Percentiles rank a stretch among this genome's conserved stretches.
Conservation (phyloP, 2,888 invertebrate genomes). For the Morpho achilles region DNA sequence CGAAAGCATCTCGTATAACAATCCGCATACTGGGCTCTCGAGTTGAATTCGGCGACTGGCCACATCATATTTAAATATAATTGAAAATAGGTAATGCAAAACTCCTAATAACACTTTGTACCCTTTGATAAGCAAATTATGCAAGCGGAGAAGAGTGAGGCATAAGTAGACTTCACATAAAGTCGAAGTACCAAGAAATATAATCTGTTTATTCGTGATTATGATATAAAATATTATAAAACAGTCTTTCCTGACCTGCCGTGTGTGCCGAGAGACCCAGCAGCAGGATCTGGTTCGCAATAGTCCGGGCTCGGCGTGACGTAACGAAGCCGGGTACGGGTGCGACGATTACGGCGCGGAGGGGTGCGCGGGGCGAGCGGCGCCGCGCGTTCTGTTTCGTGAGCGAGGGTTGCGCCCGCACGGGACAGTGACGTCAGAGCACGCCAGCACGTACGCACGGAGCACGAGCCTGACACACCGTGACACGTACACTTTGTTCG, state of each 20-base stretch:
- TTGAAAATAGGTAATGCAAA: no score
- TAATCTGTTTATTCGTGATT: no score
- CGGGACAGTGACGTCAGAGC: conserved; percentile 82
- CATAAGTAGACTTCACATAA: not conserved
- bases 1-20: no score
- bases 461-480: conserved; percentile 91
- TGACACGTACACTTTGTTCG: conserved; percentile 88
- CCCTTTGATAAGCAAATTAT: no score
- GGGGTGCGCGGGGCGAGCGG: conserved; percentile 58
- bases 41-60: no score
- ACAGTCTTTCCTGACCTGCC: conserved; percentile 80
- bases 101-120: no score
- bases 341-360: conserved; percentile 54
- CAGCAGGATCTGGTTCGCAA: conserved; percentile 85
- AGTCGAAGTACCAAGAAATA: no score
- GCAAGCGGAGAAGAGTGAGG: not conserved
- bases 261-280: conserved; percentile 87
- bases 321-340: conserved; percentile 83
- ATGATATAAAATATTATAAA: no score
- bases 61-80: no score
- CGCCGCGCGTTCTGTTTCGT: conserved; percentile 59
- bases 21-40: no score
- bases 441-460: conserved; percentile 90
- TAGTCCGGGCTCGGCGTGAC: conserved; percentile 91
- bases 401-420: conserved; percentile 78